Conservation (phyloP, 1,140 invertebrate species). For the Lucilia cuprina region DNA sequence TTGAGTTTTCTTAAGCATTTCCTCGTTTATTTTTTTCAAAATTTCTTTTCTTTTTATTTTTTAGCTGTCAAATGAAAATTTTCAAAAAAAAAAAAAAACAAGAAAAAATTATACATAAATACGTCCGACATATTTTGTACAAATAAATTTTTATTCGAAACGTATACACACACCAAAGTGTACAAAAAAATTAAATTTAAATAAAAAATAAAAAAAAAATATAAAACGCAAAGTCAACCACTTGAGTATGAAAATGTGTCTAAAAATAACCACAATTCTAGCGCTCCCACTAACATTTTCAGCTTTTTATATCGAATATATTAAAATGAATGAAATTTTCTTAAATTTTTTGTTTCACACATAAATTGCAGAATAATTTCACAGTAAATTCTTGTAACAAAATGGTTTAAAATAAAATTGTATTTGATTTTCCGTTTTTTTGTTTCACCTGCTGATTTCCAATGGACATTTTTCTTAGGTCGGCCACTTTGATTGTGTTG, state of each 20-base stretch:
- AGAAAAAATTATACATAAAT: not conserved
- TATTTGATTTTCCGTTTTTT: slow-evolving; percentile 26
- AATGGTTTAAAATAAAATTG: slow-evolving; percentile 5
- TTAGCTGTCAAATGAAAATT: not conserved
- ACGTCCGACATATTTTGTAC: slow-evolving; percentile 5
- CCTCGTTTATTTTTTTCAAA: not conserved
- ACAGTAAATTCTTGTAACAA: not conserved
- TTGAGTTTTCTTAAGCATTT: not conserved
- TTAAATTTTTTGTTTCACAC: not conserved
- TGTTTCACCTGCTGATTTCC: slow-evolving; percentile 73
- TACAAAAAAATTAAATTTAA: not conserved
- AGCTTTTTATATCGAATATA: slow-evolving; percentile 18
- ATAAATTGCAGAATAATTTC: not conserved
- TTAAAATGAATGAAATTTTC: not conserved
- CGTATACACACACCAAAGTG: not conserved
- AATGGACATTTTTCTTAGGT: slow-evolving; percentile 73
- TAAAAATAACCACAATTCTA: slow-evolving; percentile 58
- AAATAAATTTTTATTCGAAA: slow-evolving; percentile 8
- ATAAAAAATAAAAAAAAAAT: not conserved
- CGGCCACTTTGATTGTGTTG: slow-evolving; percentile 60
- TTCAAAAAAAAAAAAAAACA: not conserved
- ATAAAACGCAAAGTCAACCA: slow-evolving; percentile 47
- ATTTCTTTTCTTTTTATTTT: not conserved
- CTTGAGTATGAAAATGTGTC: slow-evolving; percentile 54
- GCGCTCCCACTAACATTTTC: slow-evolving; percentile 48